A percentile compares a stretch with the other conserved stretches of the same genome.
Evolutionary conservation across 2,113 vertebrate species (phyloP).

Genomic region (Trematomus loennbergii): DNA sequence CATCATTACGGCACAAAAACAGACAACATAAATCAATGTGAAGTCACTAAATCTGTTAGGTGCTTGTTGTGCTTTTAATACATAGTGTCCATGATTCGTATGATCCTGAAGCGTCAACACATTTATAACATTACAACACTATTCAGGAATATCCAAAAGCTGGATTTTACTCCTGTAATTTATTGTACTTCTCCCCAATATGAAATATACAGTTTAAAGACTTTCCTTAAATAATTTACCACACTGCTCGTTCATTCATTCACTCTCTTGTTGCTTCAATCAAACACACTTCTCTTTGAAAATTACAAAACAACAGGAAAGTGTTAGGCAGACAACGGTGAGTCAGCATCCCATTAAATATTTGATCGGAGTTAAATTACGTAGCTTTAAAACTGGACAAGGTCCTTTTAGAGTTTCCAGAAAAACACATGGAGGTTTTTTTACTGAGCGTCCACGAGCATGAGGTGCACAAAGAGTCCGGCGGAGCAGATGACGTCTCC

Average conservation of each 20-base stretch:
- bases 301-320: slow-evolving; percentile 25
- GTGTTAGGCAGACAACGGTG: background rate
- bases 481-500: slow-evolving; percentile 89
- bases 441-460: slow-evolving; percentile 78
- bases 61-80: slow-evolving; percentile 20
- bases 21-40: background rate
- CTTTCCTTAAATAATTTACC: slow-evolving; percentile 26
- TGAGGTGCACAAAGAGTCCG: slow-evolving; percentile 90
- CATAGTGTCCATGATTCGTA: slow-evolving; percentile 2
- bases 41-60: background rate
- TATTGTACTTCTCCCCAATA: background rate
- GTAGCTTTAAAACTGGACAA: slow-evolving; percentile 22
- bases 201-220: slow-evolving; percentile 20
- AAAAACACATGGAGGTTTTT: background rate
- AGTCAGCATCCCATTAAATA: slow-evolving; percentile 8
- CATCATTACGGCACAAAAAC: background rate
- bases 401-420: slow-evolving; percentile 10
- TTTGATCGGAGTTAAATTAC: slow-evolving; percentile 3
- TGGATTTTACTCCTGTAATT: background rate
- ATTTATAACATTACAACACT: background rate
- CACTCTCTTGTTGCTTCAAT: background rate
- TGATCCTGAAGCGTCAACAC: background rate
- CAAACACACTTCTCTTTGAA: background rate
- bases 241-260: slow-evolving; percentile 5
- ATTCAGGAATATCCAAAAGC: background rate